These are phyloP conservation scores for Macrosiphum euphorbiae DNA, from an alignment of 2,888 invertebrate genomes.

Conservation along the genomic window DNA sequence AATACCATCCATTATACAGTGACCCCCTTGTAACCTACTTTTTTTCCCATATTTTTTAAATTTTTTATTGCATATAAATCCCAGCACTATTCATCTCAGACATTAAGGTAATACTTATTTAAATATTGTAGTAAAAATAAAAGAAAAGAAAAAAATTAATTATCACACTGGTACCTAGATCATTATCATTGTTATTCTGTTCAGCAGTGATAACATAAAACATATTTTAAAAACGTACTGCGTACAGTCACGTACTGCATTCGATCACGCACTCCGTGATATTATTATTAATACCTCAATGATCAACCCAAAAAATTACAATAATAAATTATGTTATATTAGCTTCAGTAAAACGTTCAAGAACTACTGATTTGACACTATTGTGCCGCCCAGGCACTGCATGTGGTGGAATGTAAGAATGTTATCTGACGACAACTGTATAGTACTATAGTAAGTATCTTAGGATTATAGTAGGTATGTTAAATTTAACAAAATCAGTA, in stretches of 20 bases:
- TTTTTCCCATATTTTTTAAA: not conserved
- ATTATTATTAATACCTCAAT: not conserved
- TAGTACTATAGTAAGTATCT: not conserved
- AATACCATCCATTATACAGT: too few relatives aligned
- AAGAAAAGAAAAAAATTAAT: not conserved
- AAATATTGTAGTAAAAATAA: not conserved
- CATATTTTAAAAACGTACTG: not conserved
- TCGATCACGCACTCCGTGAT: not conserved
- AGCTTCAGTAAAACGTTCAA: not conserved
- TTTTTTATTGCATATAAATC: not conserved
- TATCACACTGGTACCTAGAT: not conserved
- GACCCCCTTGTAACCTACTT: too few relatives aligned
- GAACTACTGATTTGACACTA: not conserved
- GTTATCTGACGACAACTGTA: not conserved
- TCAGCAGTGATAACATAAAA: not conserved
- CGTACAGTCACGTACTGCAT: not conserved
- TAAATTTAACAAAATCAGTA: not conserved
- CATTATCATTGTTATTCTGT: not conserved
- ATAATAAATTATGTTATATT: not conserved
- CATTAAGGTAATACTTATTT: not conserved
- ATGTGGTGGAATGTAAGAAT: not conserved
- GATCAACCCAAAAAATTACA: not conserved
- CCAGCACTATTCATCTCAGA: not conserved
- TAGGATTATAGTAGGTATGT: not conserved
- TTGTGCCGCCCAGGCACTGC: not conserved